Base-by-base conservation (phyloP, 30 jellyfish, hydroid and myxozoan genomes). In the Cassiopea xamachana region DNA sequence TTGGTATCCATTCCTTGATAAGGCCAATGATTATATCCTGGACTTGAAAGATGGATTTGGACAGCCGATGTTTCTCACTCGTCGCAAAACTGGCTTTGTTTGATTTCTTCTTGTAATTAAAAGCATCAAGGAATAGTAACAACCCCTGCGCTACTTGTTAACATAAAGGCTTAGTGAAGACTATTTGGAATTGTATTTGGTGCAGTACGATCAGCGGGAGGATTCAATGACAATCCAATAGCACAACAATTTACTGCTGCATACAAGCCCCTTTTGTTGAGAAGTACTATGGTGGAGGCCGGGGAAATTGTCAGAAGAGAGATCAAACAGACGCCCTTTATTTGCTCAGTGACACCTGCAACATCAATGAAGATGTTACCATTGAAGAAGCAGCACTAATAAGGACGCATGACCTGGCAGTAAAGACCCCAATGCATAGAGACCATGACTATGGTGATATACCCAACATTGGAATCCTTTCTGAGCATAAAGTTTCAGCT, bases 221-320 rank as follows among this genome's bases (percentile, higher is more conserved):
- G 92, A 6, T 86, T 79, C 89, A 92, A 87, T 89, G 79, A 87
- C 97, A 92, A 92, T 60, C 93, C 98, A 44, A 90, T 93, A 14
- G 92, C 82, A 2, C 88, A 80, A 46, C 92, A 79, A 59, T 79
- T 89, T 39, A 71, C 81, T 59, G 92, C 87, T 2, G 71, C 88
- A 10, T 80, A 73, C 71, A 81, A 79, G 75, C 87, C 89, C 45
- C 92, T 79, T 62, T 70, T 89, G 55, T n/a, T 89, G 77, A 7
- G 96, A 48, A 79, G 93, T 68, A 74, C 82, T 51, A 89, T 48
- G 59, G 75, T 16, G 95, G 95, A 1, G 88, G 92, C 13, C 45
- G 77, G 19, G 94, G 94, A 1, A 87, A 87, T 44, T 87, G 90
- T 58, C 85, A 77, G 45, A 48, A 79, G 49, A 82, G 70, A 71